Base-by-base conservation (phyloP, 2,113 vertebrate genomes). In the Hystrix brachyura region DNA sequence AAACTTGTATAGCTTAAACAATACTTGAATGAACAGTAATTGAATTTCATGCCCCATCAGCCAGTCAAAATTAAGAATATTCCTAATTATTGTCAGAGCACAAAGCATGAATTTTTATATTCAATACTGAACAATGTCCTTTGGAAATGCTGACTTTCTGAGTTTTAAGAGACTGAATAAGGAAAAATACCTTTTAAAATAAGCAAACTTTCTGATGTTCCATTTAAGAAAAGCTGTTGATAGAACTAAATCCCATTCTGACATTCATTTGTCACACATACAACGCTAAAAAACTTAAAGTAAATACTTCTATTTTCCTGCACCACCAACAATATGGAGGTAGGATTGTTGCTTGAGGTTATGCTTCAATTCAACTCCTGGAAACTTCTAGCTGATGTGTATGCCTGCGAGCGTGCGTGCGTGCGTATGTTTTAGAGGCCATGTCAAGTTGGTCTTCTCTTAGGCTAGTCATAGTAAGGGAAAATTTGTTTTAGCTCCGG, bases 31-130 rank as follows among this genome's bases (percentile, higher is more conserved):
- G 97, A 96, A 83, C 27, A 88, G 55, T 94, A 92, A 96, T 96
- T 97, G 84, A 97, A 95, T 97, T 94, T 97, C 85, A 95, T 94
- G 87, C 74, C 62, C 69, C 81, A 96, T 94, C 80, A 94, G 83
- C 59, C 84, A 91, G 94, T 95, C 79, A 93, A 92, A 93, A 95
- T 87, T 82, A 97, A 92, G 81, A 59, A 81, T 91, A 69, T 43
- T 94, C 55, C 64, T 71, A 91, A 82, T 96, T 90, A 92, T 81
- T 82, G 32, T 95, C 76, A 69, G 81, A 94, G 69, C 64, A 96
- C 43, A 95, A 97, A 95, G 83, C 80, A 11, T 57, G 15, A 14
- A 78, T 88, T 69, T 78, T 96, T 74, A 67, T 85, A 90, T 62
- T 87, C 25, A 67, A 17, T 27, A 72, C 15, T 94, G 92, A 95